These are phyloP conservation scores for Esox niger DNA, from an alignment of 2,113 vertebrate species.

Conservation along the genomic window DNA sequence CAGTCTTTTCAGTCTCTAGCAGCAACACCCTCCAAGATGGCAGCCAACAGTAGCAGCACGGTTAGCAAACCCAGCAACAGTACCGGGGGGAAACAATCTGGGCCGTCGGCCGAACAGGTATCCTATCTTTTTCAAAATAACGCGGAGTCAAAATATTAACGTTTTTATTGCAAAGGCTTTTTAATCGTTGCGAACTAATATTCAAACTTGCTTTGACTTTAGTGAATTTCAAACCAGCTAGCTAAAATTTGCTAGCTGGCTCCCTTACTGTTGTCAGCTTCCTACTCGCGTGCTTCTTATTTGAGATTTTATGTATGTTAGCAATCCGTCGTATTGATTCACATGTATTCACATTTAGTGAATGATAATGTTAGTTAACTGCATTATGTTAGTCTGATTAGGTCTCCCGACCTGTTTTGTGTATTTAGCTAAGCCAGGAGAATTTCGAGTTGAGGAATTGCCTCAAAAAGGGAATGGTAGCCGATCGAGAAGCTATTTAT, in stretches of 20 bases:
- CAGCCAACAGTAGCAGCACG: slow-evolving; percentile 75
- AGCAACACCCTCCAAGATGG: slow-evolving; percentile 72
- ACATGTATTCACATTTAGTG: not conserved
- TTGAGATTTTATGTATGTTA: not conserved
- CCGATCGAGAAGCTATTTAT: not conserved
- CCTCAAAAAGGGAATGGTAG: not conserved
- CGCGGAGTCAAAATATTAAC: not conserved
- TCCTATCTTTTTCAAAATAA: not conserved
- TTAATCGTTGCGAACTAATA: not conserved
- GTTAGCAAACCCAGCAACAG: slow-evolving; percentile 57
- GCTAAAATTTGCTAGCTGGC: too few relatives aligned
- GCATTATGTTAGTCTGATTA: not conserved
- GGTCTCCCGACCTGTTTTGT: not conserved
- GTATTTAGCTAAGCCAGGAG: not conserved
- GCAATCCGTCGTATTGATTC: not conserved
- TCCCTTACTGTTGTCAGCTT: too few relatives aligned
- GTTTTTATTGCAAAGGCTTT: not conserved
- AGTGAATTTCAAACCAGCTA: not conserved
- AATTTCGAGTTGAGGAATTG: not conserved
- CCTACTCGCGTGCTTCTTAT: too few relatives aligned
- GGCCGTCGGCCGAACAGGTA: slow-evolving; percentile 75
- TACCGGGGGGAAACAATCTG: slow-evolving; percentile 63
- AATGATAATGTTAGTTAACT: not conserved
- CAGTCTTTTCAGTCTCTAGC: not conserved
- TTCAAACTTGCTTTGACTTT: not conserved